Evolutionary conservation across 2,113 vertebrate genomes (phyloP).

Genomic region (Otis tarda): DNA sequence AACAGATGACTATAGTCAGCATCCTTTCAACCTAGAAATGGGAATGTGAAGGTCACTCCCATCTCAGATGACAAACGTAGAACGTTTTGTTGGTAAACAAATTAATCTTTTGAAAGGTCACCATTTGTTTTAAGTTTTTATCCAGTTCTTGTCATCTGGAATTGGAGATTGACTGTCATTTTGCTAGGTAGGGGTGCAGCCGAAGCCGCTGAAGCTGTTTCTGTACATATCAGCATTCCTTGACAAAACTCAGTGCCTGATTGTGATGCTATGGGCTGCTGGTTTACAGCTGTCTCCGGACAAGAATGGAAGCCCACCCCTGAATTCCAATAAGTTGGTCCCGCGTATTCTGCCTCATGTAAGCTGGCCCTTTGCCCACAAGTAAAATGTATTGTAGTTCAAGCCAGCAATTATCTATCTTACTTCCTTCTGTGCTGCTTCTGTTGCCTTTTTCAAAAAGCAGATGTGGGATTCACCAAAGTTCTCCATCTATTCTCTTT

Average conservation of each 20-base stretch:
- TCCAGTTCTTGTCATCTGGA: conserved; percentile 84
- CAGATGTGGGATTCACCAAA: conserved; percentile 74
- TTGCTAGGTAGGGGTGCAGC: conserved; percentile 78
- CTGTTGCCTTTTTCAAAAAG: conserved; percentile 67
- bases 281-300: conserved; percentile 97
- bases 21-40: conserved; percentile 78
- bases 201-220: conserved; percentile 79
- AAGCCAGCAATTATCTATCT: conserved; percentile 82
- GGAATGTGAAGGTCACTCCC: conserved; percentile 89
- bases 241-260: conserved; percentile 85
- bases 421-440: conserved; percentile 82
- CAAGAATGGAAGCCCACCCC: conserved; percentile 85
- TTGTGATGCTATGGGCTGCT: conserved; percentile 95
- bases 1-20: conserved; percentile 87
- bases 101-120: conserved; percentile 97
- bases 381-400: conserved; percentile 75
- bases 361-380: conserved; percentile 90
- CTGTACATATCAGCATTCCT: conserved; percentile 90
- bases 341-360: conserved; percentile 80
- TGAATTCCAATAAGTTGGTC: conserved; percentile 94
- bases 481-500: conserved; percentile 63
- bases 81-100: conserved; percentile 90
- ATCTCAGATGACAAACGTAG: conserved; percentile 84
- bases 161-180: conserved; percentile 86
- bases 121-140: conserved; percentile 91